These are phyloP conservation scores for Albula goreensis DNA, from an alignment of 2,113 vertebrate genomes.

Conservation along the genomic window DNA sequence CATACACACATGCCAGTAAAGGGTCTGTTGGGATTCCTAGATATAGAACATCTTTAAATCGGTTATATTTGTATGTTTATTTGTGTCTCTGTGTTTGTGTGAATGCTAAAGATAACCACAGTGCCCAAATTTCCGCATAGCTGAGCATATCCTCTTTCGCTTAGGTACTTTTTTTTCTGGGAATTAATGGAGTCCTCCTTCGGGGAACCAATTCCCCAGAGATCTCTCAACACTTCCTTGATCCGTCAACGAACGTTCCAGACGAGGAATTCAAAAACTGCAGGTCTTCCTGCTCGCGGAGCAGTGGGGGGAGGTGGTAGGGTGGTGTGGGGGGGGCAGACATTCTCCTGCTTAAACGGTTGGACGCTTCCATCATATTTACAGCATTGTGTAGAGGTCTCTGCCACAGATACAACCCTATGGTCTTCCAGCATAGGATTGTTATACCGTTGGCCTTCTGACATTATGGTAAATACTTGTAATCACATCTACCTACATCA, in stretches of 20 bases:
- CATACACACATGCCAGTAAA: too few species aligned
- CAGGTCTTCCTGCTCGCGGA: background rate
- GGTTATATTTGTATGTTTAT: too few species aligned
- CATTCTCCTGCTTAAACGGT: background rate
- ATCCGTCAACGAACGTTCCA: background rate
- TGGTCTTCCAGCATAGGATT: background rate
- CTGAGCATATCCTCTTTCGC: background rate
- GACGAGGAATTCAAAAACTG: constrained; percentile 5
- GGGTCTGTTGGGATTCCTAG: too few species aligned
- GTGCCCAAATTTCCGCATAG: background rate
- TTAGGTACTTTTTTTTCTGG: background rate
- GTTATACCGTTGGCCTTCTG: background rate
- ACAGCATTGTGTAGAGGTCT: background rate
- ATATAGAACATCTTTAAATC: too few species aligned
- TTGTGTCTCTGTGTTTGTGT: background rate
- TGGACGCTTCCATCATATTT: background rate
- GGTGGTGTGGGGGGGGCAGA: background rate
- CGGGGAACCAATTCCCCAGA: background rate
- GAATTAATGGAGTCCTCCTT: background rate
- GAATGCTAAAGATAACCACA: background rate
- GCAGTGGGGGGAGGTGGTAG: too few species aligned
- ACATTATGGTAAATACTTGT: background rate
- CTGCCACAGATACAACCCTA: background rate
- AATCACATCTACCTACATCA: background rate
- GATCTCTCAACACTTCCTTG: background rate